Conservation (phyloP, 2,113 vertebrate genomes). For the Tor tambroides region DNA sequence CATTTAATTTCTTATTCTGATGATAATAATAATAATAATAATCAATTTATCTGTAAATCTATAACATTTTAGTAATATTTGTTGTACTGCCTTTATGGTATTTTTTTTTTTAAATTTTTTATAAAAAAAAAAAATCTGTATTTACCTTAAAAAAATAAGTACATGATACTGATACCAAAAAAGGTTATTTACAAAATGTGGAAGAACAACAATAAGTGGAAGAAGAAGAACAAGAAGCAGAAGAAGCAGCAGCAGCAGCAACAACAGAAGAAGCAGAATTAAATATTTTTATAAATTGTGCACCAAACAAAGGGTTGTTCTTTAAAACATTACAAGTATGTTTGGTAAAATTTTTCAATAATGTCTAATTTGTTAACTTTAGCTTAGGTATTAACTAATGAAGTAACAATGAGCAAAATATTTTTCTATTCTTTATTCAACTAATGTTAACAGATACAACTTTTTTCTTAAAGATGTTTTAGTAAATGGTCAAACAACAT, state of each 20-base stretch:
- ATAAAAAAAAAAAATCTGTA: neutral
- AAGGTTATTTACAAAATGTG: neutral
- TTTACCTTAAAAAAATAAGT: neutral
- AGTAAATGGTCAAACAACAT: neutral
- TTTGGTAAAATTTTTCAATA: neutral
- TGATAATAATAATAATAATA: too few relatives aligned
- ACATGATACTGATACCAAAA: neutral
- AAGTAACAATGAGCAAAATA: neutral
- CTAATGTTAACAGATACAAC: neutral
- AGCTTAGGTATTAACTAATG: neutral
- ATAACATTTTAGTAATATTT: neutral
- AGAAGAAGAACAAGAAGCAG: too few relatives aligned
- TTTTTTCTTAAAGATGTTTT: neutral
- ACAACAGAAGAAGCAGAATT: too few relatives aligned
- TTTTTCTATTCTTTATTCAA: neutral
- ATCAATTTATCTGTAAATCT: neutral
- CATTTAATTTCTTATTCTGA: too few relatives aligned
- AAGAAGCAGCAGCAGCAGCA: too few relatives aligned
- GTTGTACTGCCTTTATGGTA: neutral
- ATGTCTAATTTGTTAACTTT: neutral
- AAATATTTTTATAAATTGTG: neutral
- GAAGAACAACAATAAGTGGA: too few relatives aligned
- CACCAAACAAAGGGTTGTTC: neutral
- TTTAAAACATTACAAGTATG: neutral
- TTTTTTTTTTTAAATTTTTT: too few relatives aligned